phyloP scores from a whole-genome alignment of 2,113 vertebrate species.

The Pluvianellus socialis region DNA sequence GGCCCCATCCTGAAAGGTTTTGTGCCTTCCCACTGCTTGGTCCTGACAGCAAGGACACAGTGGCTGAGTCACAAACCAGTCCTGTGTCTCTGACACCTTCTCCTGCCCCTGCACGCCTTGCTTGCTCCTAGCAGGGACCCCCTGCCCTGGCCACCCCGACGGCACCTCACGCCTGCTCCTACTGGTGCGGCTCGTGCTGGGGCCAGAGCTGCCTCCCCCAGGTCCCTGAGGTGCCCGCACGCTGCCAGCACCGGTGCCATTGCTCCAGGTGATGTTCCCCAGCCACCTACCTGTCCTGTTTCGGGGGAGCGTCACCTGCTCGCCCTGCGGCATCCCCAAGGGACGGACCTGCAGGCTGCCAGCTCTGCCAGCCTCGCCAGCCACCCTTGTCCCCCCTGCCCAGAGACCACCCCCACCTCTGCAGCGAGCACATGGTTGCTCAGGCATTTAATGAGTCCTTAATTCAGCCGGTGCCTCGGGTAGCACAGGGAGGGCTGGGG shows the following conservation, averaged over 20 bases:
- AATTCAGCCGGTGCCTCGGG: neutral
- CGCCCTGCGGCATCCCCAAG: neutral
- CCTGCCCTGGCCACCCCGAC: neutral
- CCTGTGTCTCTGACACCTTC: neutral
- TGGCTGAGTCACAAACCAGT: neutral
- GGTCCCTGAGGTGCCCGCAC: no score
- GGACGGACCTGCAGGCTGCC: neutral
- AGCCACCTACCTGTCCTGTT: neutral
- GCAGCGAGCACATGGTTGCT: neutral
- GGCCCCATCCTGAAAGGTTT: neutral
- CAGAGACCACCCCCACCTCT: neutral
- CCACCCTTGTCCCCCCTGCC: neutral
- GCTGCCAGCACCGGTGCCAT: neutral
- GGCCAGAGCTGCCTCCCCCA: neutral
- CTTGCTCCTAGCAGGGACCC: neutral
- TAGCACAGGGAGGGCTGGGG: neutral
- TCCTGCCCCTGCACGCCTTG: neutral
- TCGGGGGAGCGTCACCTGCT: neutral
- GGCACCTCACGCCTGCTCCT: neutral
- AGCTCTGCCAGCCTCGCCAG: neutral
- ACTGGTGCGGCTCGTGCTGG: neutral
- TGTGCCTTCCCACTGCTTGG: neutral
- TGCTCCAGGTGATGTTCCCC: neutral
- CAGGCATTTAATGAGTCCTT: neutral
- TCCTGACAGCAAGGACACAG: neutral